phyloP scores from a whole-genome alignment of 64 coral and sea anemone species.

The Porites australiensis region DNA sequence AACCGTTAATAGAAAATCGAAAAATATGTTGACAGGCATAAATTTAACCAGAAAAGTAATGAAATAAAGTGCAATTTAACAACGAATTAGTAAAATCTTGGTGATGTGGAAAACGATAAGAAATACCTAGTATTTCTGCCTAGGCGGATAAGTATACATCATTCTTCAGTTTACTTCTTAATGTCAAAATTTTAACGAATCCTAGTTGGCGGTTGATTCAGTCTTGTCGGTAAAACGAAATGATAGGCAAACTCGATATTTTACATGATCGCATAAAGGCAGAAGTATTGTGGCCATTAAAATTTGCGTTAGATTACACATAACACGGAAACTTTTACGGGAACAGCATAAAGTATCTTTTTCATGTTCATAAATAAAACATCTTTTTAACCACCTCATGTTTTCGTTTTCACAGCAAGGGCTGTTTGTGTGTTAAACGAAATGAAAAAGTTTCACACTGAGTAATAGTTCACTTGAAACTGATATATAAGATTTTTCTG shows the following conservation, averaged over 20 bases:
- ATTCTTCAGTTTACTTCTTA: neutral
- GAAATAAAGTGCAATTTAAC: neutral
- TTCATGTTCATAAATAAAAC: slow-evolving; percentile 14
- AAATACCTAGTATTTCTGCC: neutral
- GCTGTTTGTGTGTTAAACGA: neutral
- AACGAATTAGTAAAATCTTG: neutral
- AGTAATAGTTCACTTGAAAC: neutral
- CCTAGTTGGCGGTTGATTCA: too few relatives aligned
- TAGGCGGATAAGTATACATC: neutral
- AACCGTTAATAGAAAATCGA: slow-evolving; percentile 2
- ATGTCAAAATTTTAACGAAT: neutral
- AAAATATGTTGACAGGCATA: neutral
- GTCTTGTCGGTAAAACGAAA: neutral
- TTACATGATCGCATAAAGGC: neutral
- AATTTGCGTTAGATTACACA: neutral
- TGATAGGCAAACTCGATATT: neutral
- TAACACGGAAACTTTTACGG: neutral
- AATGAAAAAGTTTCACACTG: neutral
- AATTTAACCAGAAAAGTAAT: neutral
- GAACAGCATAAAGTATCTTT: slow-evolving; percentile 5
- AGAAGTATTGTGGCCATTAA: neutral
- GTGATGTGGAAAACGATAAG: neutral
- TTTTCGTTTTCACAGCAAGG: neutral
- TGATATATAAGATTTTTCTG: neutral
- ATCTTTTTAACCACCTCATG: neutral